Evolutionary conservation across 2,797 vertebrate species (phyloP).

Genomic region (Schizopygopsis malacanthus): DNA sequence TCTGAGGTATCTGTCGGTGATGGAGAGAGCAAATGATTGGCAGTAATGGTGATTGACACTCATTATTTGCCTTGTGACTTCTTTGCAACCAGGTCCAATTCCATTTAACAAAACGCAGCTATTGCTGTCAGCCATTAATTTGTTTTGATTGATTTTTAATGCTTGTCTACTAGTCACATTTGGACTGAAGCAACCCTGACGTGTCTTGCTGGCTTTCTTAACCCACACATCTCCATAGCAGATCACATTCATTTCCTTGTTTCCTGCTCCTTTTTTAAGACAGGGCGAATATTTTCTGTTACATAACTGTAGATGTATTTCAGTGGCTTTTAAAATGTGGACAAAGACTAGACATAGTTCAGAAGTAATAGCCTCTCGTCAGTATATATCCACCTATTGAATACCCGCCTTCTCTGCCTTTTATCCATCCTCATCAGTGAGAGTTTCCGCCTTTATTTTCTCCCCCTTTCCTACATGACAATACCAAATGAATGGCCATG

Average conservation of each 20-base stretch:
- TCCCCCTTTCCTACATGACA: not conserved
- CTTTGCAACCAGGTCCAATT: slow-evolving; percentile 65
- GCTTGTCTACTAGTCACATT: slow-evolving; percentile 56
- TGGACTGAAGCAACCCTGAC: slow-evolving; percentile 26
- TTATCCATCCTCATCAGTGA: slow-evolving; percentile 17
- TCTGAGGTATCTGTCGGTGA: slow-evolving; percentile 12
- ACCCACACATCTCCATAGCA: not conserved
- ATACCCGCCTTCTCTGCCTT: not conserved
- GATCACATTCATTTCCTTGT: slow-evolving; percentile 9
- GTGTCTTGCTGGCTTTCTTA: slow-evolving; percentile 29
- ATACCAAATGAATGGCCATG: slow-evolving; percentile 17
- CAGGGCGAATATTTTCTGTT: not conserved
- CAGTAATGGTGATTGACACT: slow-evolving; percentile 62
- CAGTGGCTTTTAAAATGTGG: not conserved
- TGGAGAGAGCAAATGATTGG: slow-evolving; percentile 62
- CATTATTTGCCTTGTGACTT: slow-evolving; percentile 65
- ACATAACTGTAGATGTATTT: not conserved
- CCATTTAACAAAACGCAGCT: slow-evolving; percentile 69
- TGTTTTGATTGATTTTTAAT: slow-evolving; percentile 75
- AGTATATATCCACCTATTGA: not conserved
- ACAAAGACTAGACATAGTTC: slow-evolving; percentile 10
- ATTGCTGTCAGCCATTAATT: slow-evolving; percentile 63
- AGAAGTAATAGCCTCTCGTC: slow-evolving; percentile 12
- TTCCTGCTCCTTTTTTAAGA: slow-evolving; percentile 6
- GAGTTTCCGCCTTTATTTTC: slow-evolving; percentile 21